These are phyloP conservation scores for Gambusia yucatana DNA, from an alignment of 2,797 vertebrate genomes.

Conservation along the genomic window DNA sequence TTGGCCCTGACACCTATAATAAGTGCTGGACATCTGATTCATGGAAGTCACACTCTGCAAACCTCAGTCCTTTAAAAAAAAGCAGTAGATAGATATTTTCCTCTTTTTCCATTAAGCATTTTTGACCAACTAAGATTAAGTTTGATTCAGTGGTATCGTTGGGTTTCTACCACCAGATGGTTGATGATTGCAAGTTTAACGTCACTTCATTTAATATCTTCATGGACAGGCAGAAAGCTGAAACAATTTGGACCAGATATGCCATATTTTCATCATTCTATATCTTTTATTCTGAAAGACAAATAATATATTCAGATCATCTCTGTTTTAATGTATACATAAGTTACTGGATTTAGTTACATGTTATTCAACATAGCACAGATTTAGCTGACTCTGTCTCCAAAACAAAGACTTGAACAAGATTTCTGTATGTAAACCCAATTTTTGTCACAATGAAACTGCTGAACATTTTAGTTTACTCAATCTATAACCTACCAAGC, in stretches of 20 bases:
- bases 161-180: neutral
- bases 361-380: neutral
- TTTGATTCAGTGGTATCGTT: neutral
- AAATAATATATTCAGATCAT: slow-evolving; percentile 5
- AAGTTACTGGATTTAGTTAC: slow-evolving; percentile 19
- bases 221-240: neutral
- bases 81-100: neutral
- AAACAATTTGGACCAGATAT: neutral
- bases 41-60: too few relatives aligned
- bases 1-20: neutral
- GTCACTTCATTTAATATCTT: neutral
- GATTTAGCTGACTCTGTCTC: slow-evolving; percentile 3
- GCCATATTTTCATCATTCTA: neutral
- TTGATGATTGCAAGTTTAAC: neutral
- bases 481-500: neutral
- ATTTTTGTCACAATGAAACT: neutral
- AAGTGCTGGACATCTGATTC: neutral
- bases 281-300: neutral
- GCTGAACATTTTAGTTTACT: slow-evolving; percentile 1
- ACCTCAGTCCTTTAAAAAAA: too few relatives aligned
- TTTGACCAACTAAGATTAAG: neutral
- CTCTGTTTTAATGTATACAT: slow-evolving; percentile 14
- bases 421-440: slow-evolving; percentile 1
- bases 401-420: neutral
- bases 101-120: neutral